Base-by-base conservation (phyloP, 1,140 invertebrate species). In the Oreohelix idahoensis region DNA sequence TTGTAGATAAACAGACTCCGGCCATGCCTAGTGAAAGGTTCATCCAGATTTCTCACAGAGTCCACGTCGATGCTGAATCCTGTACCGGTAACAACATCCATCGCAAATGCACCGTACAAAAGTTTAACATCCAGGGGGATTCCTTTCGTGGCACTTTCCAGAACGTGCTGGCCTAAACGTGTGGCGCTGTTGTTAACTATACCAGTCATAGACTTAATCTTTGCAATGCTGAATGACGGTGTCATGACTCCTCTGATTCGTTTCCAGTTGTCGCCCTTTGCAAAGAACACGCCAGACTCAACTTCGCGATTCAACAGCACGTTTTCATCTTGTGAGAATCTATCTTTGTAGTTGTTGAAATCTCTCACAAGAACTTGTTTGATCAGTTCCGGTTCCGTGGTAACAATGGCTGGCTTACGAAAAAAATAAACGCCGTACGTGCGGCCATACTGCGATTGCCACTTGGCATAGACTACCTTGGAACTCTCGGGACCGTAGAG, bases 51-150 rank as follows among this genome's bases (percentile, higher is more conserved):
- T 0, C 91, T 89, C 11, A 95, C 81, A 0, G 93, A 94, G 81
- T 95, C 93, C 26, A 92, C 92, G 2, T 93, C 88, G 11, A 95
- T 84, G 29, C 95, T 94, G 81, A 94, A 95, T 10, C 93, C 94
- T 58, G 93, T 94, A 2, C 90, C 92, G 1, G 92, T 93, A 36
- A 95, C 94, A 2, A 95, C 91, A 84, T 95, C 95, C 13, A 94
- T 94, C 0, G 93, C 93, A 83, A 93, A 95, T 45, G 92, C 92
- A 0, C 92, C 88, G 36, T 69, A 83, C 2, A 70, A 29, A 23
- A 45, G 63, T 35, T 81, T 81, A 38, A 29, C 69, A 15, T 71
- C 69, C 39, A 36, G 15, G 26, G 63, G 38, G 2, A 32, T 35
- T 42, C 69, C 79, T 45, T 35, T 45, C n/a, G 10, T 38, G 8